These are phyloP conservation scores for Semotilus atromaculatus DNA, from an alignment of 2,797 vertebrate genomes.

Conservation along the genomic window DNA sequence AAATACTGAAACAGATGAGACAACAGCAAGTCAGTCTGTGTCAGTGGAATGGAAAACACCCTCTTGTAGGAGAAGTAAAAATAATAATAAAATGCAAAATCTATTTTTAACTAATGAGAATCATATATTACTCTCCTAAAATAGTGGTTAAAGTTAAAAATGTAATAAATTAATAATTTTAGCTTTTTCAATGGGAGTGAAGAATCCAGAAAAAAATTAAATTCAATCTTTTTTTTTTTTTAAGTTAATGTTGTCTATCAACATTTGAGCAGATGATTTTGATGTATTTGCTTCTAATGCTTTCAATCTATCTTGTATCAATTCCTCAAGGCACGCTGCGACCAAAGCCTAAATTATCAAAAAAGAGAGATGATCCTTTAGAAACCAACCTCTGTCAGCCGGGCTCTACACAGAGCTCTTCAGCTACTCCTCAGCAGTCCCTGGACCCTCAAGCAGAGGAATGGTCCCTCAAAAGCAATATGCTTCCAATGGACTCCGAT, in stretches of 20 bases:
- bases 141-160: not conserved
- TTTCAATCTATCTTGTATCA: not conserved
- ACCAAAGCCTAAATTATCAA: slow-evolving; percentile 5
- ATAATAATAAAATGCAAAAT: not conserved
- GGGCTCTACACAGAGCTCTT: not conserved
- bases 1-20: not conserved
- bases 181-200: not conserved
- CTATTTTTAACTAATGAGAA: not conserved
- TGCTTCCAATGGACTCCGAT: slow-evolving; percentile 21
- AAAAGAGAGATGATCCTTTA: not conserved
- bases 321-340: not conserved
- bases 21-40: not conserved
- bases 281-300: not conserved
- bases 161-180: not conserved
- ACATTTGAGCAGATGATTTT: not conserved
- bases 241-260: not conserved
- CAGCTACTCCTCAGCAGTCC: not conserved
- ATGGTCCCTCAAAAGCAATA: slow-evolving; percentile 27
- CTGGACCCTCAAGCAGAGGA: slow-evolving; percentile 18
- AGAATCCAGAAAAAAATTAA: not conserved
- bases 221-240: not conserved
- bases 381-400: not conserved
- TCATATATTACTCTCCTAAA: not conserved
- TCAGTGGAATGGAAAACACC: slow-evolving; percentile 15
- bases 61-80: slow-evolving; percentile 17